A percentile compares a stretch with the other conserved stretches of the same genome.
Conservation (phyloP, 2,113 vertebrate genomes). For the Paraplagusia blochii region DNA sequence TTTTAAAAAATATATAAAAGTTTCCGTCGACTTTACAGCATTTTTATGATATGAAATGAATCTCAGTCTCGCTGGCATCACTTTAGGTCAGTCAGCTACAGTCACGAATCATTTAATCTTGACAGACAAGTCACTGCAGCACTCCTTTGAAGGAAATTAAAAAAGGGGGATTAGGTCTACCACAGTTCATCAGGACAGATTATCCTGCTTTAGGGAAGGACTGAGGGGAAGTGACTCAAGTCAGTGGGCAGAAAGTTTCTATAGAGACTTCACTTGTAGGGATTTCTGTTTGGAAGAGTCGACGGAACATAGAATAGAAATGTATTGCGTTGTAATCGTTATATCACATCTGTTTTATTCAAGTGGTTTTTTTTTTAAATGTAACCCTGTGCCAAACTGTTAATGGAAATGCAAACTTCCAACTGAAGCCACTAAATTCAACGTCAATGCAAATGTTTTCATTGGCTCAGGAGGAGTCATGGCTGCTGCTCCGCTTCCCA, state of each 20-base stretch:
- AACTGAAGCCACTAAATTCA: constrained; percentile 13
- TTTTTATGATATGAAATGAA: too few relatives aligned
- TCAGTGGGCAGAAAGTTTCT: neutral
- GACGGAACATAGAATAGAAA: too few relatives aligned
- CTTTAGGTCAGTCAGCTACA: constrained; percentile 11
- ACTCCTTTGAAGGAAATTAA: constrained; percentile 50
- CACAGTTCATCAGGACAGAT: constrained; percentile 37
- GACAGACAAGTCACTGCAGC: constrained; percentile 13
- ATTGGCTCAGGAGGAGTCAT: constrained; percentile 7
- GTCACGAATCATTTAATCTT: constrained; percentile 11
- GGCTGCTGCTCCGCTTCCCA: constrained; percentile 25
- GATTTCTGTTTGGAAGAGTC: too few relatives aligned
- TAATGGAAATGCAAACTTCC: constrained; percentile 11
- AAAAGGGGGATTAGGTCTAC: constrained; percentile 39
- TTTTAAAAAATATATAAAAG: too few relatives aligned
- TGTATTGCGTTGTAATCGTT: too few relatives aligned
- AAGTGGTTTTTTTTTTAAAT: too few relatives aligned
- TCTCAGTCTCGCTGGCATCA: neutral
- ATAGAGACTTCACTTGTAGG: too few relatives aligned
- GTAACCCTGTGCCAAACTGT: neutral
- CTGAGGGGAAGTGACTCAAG: neutral
- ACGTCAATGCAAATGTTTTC: constrained; percentile 24
- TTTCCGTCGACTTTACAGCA: too few relatives aligned
- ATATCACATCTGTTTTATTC: too few relatives aligned
- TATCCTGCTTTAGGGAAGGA: constrained; percentile 13